A percentile compares a stretch with the other conserved stretches of the same genome.
Evolutionary conservation across 2,113 vertebrate species (phyloP).

Genomic region (Ornithorhynchus anatinus): DNA sequence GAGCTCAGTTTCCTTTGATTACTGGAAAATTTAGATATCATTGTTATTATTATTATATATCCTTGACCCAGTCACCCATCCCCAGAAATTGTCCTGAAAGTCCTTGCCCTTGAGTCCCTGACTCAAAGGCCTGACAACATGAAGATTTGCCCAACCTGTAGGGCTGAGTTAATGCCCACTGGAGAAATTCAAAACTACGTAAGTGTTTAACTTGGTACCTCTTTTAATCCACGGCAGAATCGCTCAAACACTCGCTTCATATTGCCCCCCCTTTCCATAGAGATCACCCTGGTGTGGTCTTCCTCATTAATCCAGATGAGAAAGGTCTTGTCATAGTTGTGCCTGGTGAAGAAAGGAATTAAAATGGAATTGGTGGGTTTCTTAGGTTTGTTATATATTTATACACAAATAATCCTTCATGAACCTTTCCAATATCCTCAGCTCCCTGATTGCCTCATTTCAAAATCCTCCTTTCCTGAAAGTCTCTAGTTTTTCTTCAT

Average conservation of each 20-base stretch:
- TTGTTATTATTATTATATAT: too few species aligned
- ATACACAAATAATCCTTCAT: background rate
- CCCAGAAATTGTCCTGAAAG: too few species aligned
- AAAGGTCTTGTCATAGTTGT: conserved; percentile 92
- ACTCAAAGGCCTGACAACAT: too few species aligned
- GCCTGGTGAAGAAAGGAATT: conserved; percentile 70
- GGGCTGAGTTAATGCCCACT: too few species aligned
- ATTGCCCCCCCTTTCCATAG: conserved; percentile 93
- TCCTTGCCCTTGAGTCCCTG: too few species aligned
- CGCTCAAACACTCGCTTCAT: conserved; percentile 94
- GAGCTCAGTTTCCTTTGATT: too few species aligned
- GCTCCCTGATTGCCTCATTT: conserved; percentile 15
- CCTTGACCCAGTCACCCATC: too few species aligned
- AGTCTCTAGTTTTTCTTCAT: background rate
- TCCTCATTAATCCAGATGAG: conserved; percentile 94
- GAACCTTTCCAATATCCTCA: conserved; percentile 1
- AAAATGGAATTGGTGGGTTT: background rate
- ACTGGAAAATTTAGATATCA: too few species aligned
- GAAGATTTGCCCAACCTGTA: too few species aligned
- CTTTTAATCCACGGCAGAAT: conserved; percentile 88
- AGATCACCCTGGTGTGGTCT: conserved; percentile 91
- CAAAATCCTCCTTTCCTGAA: conserved; percentile 14
- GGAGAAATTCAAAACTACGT: too few species aligned
- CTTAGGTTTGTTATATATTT: conserved; percentile 15
- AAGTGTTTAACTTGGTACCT: too few species aligned